phyloP scores from a whole-genome alignment of 2,888 invertebrate species.

The Dicyrtomina minuta region DNA sequence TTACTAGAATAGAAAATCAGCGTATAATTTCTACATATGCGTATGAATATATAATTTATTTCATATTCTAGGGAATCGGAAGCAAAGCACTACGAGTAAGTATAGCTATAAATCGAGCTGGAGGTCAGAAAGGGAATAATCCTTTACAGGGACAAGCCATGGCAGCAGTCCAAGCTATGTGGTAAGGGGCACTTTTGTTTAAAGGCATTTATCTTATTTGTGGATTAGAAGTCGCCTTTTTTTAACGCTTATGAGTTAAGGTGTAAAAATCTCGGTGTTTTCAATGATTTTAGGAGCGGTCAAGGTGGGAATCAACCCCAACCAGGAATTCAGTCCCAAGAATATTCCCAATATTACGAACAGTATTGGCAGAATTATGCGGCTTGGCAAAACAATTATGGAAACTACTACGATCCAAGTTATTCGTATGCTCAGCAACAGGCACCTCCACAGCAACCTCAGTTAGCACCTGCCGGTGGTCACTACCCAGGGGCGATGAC shows the following conservation, averaged over 20 bases:
- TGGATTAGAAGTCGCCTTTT: no score
- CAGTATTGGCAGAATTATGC: slow-evolving; percentile 82
- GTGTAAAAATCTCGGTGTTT: no score
- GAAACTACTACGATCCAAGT: slow-evolving; percentile 53
- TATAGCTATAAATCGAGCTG: slow-evolving; percentile 53
- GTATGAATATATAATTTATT: slow-evolving; percentile 19
- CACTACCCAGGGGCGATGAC: slow-evolving; percentile 36
- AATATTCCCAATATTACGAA: slow-evolving; percentile 53
- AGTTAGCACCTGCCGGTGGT: slow-evolving; percentile 18
- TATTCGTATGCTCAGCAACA: slow-evolving; percentile 49
- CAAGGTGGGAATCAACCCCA: slow-evolving; percentile 38
- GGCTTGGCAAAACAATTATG: slow-evolving; percentile 69
- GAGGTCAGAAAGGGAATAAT: slow-evolving; percentile 52
- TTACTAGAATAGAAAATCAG: no score
- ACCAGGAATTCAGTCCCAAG: slow-evolving; percentile 37
- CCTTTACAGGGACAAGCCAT: slow-evolving; percentile 53
- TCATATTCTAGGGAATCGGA: slow-evolving; percentile 57
- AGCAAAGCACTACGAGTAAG: slow-evolving; percentile 59
- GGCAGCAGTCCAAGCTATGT: slow-evolving; percentile 54
- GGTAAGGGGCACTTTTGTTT: slow-evolving; percentile 37
- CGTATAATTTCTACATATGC: neutral
- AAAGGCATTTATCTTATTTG: neutral
- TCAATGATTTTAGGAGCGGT: slow-evolving; percentile 52
- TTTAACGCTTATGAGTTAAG: neutral
- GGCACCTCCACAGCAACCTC: slow-evolving; percentile 25